A percentile compares a stretch with the other conserved stretches of the same genome.
Evolutionary conservation across 2,888 invertebrate genomes (phyloP).

Genomic region (Pasiphila rectangulata): DNA sequence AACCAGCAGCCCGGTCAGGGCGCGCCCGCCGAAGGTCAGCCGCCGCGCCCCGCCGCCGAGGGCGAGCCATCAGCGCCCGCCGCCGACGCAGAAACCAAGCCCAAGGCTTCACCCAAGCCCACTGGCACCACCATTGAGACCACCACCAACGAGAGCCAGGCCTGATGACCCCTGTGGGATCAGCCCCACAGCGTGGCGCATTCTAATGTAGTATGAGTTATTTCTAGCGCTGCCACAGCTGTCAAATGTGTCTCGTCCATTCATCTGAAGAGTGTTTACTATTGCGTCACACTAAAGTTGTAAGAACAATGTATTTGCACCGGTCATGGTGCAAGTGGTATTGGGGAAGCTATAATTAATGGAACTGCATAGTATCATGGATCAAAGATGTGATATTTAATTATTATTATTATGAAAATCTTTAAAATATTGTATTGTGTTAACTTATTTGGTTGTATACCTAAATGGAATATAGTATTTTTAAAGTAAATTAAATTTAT

Average conservation of each 20-base stretch:
- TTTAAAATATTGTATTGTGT: slow-evolving; percentile 57
- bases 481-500: slow-evolving; percentile 28
- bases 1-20: slow-evolving; percentile 54
- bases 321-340: slow-evolving; percentile 40
- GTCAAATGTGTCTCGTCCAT: slow-evolving; percentile 55
- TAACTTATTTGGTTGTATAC: slow-evolving; percentile 42
- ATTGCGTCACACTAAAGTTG: slow-evolving; percentile 50
- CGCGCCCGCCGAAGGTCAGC: slow-evolving; percentile 30
- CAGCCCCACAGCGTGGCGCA: slow-evolving; percentile 50
- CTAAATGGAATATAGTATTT: slow-evolving; percentile 44
- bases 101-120: slow-evolving; percentile 60
- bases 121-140: slow-evolving; percentile 67
- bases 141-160: slow-evolving; percentile 78
- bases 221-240: slow-evolving; percentile 63
- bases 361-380: slow-evolving; percentile 73
- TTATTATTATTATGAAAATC: slow-evolving; percentile 57
- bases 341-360: slow-evolving; percentile 47
- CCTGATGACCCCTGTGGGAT: slow-evolving; percentile 49
- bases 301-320: slow-evolving; percentile 47
- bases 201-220: slow-evolving; percentile 60
- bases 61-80: slow-evolving; percentile 47
- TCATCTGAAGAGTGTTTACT: slow-evolving; percentile 64
- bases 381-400: slow-evolving; percentile 77
- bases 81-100: slow-evolving; percentile 48
- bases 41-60: slow-evolving; percentile 57